These are phyloP conservation scores for Bothrops jararaca DNA, from an alignment of 2,113 vertebrate genomes.

Conservation along the genomic window DNA sequence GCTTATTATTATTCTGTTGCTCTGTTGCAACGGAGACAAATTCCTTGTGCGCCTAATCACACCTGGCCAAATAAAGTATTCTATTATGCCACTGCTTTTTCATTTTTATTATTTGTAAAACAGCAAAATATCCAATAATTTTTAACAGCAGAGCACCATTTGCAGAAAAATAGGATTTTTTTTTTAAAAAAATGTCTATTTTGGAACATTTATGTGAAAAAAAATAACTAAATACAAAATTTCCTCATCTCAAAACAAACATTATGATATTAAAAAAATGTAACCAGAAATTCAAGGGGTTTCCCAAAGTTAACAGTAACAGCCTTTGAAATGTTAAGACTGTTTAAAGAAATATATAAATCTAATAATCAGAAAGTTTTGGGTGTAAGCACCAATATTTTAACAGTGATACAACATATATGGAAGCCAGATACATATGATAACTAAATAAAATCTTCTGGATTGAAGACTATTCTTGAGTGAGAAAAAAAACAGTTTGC, in stretches of 20 bases:
- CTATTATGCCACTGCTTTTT: not conserved
- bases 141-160: not conserved
- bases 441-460: not conserved
- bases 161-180: not conserved
- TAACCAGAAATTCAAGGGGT: not conserved
- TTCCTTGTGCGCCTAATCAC: not conserved
- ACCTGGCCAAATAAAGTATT: not conserved
- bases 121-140: not conserved
- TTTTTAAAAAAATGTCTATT: not conserved
- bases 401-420: not conserved
- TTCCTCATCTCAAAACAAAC: not conserved
- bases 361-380: not conserved
- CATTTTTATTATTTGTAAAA: not conserved
- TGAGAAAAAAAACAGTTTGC: not conserved
- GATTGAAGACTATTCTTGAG: not conserved
- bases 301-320: not conserved
- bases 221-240: not conserved
- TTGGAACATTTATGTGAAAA: not conserved
- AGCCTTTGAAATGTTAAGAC: not conserved
- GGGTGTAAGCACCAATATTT: not conserved
- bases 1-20: not conserved
- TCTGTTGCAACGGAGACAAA: not conserved
- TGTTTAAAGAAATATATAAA: not conserved
- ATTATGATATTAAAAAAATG: not conserved
- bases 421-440: not conserved